These are phyloP conservation scores for Rutilus rutilus DNA, from an alignment of 2,113 vertebrate genomes.

Conservation along the genomic window DNA sequence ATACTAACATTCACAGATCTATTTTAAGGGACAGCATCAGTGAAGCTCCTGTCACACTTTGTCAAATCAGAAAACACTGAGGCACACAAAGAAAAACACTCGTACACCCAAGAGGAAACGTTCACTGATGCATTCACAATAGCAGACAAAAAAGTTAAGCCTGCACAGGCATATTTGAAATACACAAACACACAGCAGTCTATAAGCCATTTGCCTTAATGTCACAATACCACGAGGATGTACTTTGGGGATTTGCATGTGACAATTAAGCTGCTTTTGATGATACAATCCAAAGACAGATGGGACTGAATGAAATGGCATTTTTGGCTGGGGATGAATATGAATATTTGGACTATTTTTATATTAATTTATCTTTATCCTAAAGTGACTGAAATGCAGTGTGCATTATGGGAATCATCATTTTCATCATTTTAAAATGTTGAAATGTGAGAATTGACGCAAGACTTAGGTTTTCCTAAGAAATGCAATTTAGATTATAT, in stretches of 20 bases:
- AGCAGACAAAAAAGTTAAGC: constrained; percentile 1
- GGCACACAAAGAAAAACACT: background rate
- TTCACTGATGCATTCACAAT: constrained; percentile 19
- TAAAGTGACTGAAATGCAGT: background rate
- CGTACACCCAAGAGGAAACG: background rate
- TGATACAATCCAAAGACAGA: constrained; percentile 11
- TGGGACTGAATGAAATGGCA: constrained; percentile 17
- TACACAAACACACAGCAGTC: background rate
- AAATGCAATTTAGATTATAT: too few relatives aligned
- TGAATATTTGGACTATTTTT: constrained; percentile 8
- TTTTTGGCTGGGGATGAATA: constrained; percentile 22
- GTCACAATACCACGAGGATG: background rate
- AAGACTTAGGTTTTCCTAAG: too few relatives aligned
- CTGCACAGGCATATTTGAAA: background rate
- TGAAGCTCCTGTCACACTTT: constrained; percentile 3
- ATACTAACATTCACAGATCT: constrained; percentile 13
- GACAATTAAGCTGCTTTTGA: constrained; percentile 23
- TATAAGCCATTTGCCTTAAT: constrained; percentile 6
- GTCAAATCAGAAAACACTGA: constrained; percentile 1
- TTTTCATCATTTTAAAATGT: background rate
- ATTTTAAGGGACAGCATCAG: constrained; percentile 27
- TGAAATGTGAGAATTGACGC: background rate
- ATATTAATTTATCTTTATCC: background rate
- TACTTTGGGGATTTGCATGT: constrained; percentile 12
- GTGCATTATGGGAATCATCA: background rate